These are phyloP conservation scores for Calonectris borealis DNA, from an alignment of 2,113 vertebrate species.

Conservation along the genomic window DNA sequence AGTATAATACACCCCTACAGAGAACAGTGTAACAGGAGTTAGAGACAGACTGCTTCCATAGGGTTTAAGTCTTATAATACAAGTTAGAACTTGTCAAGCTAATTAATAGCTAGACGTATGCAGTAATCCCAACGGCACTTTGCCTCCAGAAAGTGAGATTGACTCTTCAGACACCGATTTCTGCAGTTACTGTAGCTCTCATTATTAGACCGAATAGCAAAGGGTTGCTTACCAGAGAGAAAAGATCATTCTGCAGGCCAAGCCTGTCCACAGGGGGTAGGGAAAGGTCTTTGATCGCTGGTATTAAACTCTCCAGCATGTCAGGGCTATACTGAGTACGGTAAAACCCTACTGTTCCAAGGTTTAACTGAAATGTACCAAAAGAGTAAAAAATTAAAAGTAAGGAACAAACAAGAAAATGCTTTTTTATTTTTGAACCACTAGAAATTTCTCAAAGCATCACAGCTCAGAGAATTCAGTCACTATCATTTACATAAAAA, in stretches of 20 bases:
- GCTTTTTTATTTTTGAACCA: not conserved
- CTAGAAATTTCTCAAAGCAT: not conserved
- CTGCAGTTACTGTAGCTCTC: not conserved
- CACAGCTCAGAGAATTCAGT: not conserved
- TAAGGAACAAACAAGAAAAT: not conserved
- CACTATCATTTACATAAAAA: not conserved
- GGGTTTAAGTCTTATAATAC: not conserved
- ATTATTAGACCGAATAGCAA: not conserved
- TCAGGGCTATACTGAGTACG: slow-evolving; percentile 92
- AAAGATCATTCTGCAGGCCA: slow-evolving; percentile 96
- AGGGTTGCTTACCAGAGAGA: slow-evolving; percentile 86
- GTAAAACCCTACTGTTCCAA: slow-evolving; percentile 97
- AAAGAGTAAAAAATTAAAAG: not conserved
- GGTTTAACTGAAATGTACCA: slow-evolving; percentile 84
- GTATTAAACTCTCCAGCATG: slow-evolving; percentile 91
- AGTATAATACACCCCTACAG: not conserved
- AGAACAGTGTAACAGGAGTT: not conserved
- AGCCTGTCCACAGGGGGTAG: slow-evolving; percentile 94
- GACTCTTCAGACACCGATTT: not conserved
- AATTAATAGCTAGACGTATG: not conserved
- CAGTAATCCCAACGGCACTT: not conserved
- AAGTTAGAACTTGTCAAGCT: not conserved
- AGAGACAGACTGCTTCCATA: not conserved
- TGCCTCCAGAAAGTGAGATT: not conserved
- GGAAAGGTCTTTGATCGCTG: slow-evolving; percentile 89